phyloP scores from a whole-genome alignment of 1,140 invertebrate genomes.

The Temnothorax nylanderi region DNA sequence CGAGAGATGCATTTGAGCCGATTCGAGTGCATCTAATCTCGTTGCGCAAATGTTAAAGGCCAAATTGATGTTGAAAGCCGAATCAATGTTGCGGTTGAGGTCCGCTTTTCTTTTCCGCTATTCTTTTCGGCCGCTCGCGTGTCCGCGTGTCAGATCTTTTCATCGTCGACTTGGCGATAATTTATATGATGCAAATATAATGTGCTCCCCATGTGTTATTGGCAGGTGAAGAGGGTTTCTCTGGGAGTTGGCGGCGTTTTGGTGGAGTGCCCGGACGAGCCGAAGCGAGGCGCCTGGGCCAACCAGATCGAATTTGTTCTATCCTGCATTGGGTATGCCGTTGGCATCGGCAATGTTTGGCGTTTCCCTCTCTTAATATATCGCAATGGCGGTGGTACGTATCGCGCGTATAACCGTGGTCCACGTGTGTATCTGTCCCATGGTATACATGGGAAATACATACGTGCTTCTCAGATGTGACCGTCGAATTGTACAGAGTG shows the following conservation, averaged over 20 bases:
- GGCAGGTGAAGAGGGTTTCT: conserved; percentile 77
- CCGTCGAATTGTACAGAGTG: neutral
- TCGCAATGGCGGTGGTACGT: conserved; percentile 92
- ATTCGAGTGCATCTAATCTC: conserved; percentile 54
- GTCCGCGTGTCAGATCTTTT: conserved; percentile 1
- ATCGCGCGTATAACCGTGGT: neutral
- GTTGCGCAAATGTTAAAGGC: conserved; percentile 40
- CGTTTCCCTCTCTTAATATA: conserved; percentile 94
- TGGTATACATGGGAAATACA: neutral
- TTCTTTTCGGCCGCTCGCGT: neutral
- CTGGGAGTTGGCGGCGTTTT: conserved; percentile 74
- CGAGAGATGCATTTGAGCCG: conserved; percentile 53
- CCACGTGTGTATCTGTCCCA: neutral
- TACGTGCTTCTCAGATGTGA: neutral
- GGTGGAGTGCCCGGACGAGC: conserved; percentile 66
- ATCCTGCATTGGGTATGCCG: conserved; percentile 92
- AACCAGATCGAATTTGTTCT: conserved; percentile 91
- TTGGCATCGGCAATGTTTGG: conserved; percentile 96
- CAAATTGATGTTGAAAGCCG: neutral
- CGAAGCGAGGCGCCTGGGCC: conserved; percentile 89
- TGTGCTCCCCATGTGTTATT: conserved; percentile 67
- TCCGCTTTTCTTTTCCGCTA: neutral
- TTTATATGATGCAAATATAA: conserved; percentile 72
- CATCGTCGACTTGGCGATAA: conserved; percentile 51
- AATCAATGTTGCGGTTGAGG: neutral